Conservation (phyloP, 2,888 invertebrate genomes). For the Tryphoninae sp. region DNA sequence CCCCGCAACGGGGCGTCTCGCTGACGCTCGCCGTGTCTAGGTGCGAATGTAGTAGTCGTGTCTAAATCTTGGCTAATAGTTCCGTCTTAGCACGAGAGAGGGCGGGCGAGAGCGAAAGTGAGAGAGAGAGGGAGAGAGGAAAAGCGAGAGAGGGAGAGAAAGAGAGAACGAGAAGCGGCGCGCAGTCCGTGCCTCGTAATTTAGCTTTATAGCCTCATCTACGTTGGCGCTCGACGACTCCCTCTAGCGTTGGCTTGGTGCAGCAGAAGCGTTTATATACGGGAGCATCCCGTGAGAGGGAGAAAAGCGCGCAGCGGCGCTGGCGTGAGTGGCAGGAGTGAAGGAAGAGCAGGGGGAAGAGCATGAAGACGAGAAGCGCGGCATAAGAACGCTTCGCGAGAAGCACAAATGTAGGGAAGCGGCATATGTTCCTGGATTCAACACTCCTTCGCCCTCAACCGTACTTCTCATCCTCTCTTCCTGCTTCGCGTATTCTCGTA, state of each 20-base stretch:
- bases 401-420: slow-evolving; percentile 22
- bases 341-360: slow-evolving; percentile 6
- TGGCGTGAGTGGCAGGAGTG: slow-evolving; percentile 33
- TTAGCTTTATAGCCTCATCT: slow-evolving; percentile 74
- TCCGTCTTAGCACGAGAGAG: slow-evolving; percentile 65
- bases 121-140: not conserved
- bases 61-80: slow-evolving; percentile 77
- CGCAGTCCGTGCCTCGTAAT: slow-evolving; percentile 70
- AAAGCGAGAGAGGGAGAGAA: not conserved
- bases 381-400: slow-evolving; percentile 50
- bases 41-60: slow-evolving; percentile 61
- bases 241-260: slow-evolving; percentile 51
- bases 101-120: slow-evolving; percentile 7
- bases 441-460: slow-evolving; percentile 55
- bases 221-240: slow-evolving; percentile 61
- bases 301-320: slow-evolving; percentile 26
- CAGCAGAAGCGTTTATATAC: slow-evolving; percentile 44
- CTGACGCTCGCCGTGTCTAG: slow-evolving; percentile 41
- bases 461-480: slow-evolving; percentile 30
- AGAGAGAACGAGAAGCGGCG: slow-evolving; percentile 16
- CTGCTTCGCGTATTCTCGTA: slow-evolving; percentile 40
- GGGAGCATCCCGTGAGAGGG: slow-evolving; percentile 29
- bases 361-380: slow-evolving; percentile 33
- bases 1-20: slow-evolving; percentile 10
- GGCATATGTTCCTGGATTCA: slow-evolving; percentile 40